phyloP scores from a whole-genome alignment of 2,888 invertebrate genomes.

The Miltochrista miniata region DNA sequence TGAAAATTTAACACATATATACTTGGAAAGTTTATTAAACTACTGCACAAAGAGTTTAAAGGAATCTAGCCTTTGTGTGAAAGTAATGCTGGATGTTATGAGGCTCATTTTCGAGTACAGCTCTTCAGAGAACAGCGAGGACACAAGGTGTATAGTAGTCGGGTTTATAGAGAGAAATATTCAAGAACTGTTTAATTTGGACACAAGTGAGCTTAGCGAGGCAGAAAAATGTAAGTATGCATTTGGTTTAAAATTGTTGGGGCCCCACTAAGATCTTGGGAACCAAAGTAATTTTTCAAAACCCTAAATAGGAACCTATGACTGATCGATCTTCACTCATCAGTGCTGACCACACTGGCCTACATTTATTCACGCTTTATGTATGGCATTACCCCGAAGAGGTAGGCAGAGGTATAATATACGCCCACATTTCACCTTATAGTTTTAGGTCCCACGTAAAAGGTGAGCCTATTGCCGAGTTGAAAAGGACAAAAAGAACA shows the following conservation, averaged over 20 bases:
- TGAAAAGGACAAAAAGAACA: too few relatives aligned
- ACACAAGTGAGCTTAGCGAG: constrained; percentile 27
- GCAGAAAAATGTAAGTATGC: constrained; percentile 54
- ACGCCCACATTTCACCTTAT: too few relatives aligned
- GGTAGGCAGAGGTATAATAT: too few relatives aligned
- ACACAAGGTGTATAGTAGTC: constrained; percentile 49
- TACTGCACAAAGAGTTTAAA: constrained; percentile 44
- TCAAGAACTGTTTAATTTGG: constrained; percentile 28
- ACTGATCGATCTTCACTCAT: too few relatives aligned
- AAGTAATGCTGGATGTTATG: constrained; percentile 44
- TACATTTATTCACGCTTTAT: too few relatives aligned
- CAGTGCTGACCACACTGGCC: too few relatives aligned
- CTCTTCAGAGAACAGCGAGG: constrained; percentile 54
- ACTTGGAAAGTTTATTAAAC: constrained; percentile 54
- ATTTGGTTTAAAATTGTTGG: not conserved
- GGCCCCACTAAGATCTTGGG: too few relatives aligned
- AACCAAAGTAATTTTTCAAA: not conserved
- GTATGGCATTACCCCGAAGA: too few relatives aligned
- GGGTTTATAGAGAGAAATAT: constrained; percentile 53
- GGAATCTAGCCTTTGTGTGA: constrained; percentile 12
- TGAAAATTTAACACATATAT: constrained; percentile 61
- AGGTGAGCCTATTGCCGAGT: too few relatives aligned
- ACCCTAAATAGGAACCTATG: too few relatives aligned
- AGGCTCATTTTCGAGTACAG: constrained; percentile 53
- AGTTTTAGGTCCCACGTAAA: too few relatives aligned